These are phyloP conservation scores for Cheilosia soror DNA, from an alignment of 2,888 invertebrate species.

Conservation along the genomic window DNA sequence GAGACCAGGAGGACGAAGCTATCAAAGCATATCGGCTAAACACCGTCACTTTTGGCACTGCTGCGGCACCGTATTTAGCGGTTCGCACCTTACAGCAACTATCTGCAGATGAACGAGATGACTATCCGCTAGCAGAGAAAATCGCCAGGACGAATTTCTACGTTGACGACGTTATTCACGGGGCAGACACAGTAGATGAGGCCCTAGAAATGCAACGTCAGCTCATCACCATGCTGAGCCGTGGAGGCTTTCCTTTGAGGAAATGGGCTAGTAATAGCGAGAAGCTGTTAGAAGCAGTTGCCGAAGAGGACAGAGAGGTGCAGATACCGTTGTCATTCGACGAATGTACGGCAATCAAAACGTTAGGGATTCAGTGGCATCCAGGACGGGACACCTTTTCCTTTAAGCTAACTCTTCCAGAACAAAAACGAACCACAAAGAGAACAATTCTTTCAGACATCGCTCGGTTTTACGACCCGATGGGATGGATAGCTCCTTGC, in stretches of 20 bases:
- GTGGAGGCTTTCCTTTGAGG: not conserved
- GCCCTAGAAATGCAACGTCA: not conserved
- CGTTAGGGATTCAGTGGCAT: not conserved
- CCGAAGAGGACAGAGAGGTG: not conserved
- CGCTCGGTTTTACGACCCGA: not conserved
- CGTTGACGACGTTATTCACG: not conserved
- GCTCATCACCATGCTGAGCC: not conserved
- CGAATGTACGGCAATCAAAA: not conserved
- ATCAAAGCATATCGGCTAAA: not conserved
- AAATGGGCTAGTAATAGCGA: constrained; percentile 26
- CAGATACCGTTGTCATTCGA: not conserved
- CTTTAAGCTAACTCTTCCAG: no score
- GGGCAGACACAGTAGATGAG: not conserved
- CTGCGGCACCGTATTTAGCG: constrained; percentile 11
- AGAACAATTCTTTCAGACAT: not conserved
- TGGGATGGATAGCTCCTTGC: constrained; percentile 4
- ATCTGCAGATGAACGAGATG: constrained; percentile 3
- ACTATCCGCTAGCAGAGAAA: not conserved
- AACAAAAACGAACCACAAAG: not conserved
- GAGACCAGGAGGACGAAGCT: not conserved
- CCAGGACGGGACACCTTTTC: no score
- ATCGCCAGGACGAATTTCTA: not conserved
- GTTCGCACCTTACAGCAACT: constrained; percentile 7
- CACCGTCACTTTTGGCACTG: constrained; percentile 22
- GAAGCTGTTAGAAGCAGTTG: not conserved